Evolutionary conservation across 2,113 vertebrate genomes (phyloP).

Genomic region (Oryzias curvinotus): DNA sequence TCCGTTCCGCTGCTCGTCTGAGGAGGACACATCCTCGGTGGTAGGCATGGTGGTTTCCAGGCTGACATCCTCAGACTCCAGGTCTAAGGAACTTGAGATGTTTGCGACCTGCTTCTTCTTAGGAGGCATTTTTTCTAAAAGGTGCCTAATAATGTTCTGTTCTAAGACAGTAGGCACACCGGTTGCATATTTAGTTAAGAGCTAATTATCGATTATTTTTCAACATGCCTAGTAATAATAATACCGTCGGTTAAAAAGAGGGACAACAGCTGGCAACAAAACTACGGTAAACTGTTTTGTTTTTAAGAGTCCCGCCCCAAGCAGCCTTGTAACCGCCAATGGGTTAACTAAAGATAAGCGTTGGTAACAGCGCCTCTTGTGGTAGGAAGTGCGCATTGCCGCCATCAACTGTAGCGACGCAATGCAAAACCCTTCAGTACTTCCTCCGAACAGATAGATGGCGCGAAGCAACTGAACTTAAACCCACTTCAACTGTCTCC

Average conservation of each 20-base stretch:
- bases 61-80: constrained; percentile 96
- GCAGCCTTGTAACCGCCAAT: constrained; percentile 40
- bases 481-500: no score
- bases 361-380: constrained; percentile 19
- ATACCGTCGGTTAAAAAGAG: no score
- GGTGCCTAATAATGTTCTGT: neutral
- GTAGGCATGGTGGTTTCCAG: constrained; percentile 95
- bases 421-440: constrained; percentile 7
- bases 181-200: neutral
- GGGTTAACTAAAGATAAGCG: neutral
- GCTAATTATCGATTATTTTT: neutral
- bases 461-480: neutral
- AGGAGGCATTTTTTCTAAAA: constrained; percentile 78
- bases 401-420: fast-evolving
- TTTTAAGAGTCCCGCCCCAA: constrained; percentile 67
- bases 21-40: constrained; percentile 92
- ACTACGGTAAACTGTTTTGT: constrained; percentile 1
- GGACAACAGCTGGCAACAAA: no score
- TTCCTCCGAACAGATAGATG: fast-evolving
- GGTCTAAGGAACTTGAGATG: constrained; percentile 89
- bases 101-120: constrained; percentile 81
- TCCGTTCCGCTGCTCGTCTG: constrained; percentile 85
- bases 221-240: no score
- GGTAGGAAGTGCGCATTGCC: neutral
- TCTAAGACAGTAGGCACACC: neutral